A percentile compares a stretch with the other conserved stretches of the same genome.
These are phyloP conservation scores for Sylvicola fuscatus DNA, from an alignment of 2,888 invertebrate genomes.

Conservation along the genomic window DNA sequence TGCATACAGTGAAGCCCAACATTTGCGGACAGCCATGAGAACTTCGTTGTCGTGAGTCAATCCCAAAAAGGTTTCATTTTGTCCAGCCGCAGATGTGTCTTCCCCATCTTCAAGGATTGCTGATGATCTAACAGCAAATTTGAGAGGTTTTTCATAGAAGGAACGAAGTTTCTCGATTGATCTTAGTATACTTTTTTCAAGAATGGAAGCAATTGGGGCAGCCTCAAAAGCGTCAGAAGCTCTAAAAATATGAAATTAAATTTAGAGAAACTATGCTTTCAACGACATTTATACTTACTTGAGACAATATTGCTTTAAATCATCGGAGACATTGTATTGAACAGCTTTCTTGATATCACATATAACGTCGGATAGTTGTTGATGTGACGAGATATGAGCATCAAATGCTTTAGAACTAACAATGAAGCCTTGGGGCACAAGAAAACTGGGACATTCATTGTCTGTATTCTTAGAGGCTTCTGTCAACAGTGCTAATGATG, in stretches of 20 bases:
- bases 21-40: constrained; percentile 36
- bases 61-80: constrained; percentile 60
- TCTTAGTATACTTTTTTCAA: constrained; percentile 5
- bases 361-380: constrained; percentile 28
- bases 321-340: constrained; percentile 13
- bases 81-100: constrained; percentile 64
- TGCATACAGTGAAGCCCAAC: constrained; percentile 69
- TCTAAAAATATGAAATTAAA: constrained; percentile 17
- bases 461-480: not conserved
- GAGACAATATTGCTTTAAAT: constrained; percentile 31
- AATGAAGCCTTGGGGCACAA: constrained; percentile 49
- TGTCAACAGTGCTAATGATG: constrained; percentile 45
- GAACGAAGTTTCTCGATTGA: constrained; percentile 14
- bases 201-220: constrained; percentile 15
- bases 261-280: constrained; percentile 4
- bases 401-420: constrained; percentile 41
- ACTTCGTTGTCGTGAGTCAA: constrained; percentile 32
- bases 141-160: constrained; percentile 15
- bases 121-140: constrained; percentile 45
- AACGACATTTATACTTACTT: constrained; percentile 15
- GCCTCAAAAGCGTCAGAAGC: constrained; percentile 24
- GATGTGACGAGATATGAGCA: constrained; percentile 30
- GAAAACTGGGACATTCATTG: constrained; percentile 2
- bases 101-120: constrained; percentile 64
- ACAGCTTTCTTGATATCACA: constrained; percentile 30